A percentile compares a stretch with the other conserved stretches of the same genome.
Conservation (phyloP, 2,113 vertebrate genomes). For the Urocolius indicus region DNA sequence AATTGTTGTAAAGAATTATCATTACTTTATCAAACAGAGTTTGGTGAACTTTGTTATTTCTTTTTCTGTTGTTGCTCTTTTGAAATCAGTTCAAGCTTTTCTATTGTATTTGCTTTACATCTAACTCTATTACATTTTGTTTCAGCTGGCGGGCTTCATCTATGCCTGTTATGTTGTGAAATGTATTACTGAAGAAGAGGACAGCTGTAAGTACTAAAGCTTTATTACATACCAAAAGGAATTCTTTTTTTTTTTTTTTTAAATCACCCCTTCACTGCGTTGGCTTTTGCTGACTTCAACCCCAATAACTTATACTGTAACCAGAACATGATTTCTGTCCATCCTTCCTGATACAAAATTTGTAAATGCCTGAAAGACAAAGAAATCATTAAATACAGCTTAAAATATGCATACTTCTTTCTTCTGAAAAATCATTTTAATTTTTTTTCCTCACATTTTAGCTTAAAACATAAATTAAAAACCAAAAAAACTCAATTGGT, state of each 20-base stretch:
- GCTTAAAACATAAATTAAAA: neutral
- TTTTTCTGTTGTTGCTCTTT: neutral
- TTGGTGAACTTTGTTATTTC: neutral
- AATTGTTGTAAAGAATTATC: neutral
- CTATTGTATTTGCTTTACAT: slow-evolving; percentile 2
- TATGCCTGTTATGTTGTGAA: slow-evolving; percentile 99
- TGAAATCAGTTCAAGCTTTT: neutral
- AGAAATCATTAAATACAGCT: neutral
- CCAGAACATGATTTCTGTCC: neutral
- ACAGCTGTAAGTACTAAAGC: slow-evolving; percentile 95
- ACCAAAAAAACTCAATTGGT: neutral
- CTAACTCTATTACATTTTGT: slow-evolving; percentile 76
- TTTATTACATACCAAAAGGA: slow-evolving; percentile 61
- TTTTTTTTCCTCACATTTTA: neutral
- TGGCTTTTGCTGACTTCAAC: slow-evolving; percentile 1
- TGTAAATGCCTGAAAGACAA: neutral
- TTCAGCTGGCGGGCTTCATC: slow-evolving; percentile 96
- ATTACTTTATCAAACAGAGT: neutral
- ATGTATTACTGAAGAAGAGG: slow-evolving; percentile 98
- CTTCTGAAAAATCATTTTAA: neutral
- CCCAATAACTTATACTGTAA: neutral
- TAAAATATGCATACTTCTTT: neutral
- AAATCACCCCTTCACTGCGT: neutral
- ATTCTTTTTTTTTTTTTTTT: neutral
- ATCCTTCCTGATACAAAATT: neutral